Conservation (phyloP, 1,140 invertebrate genomes). For the Archegozetes longisetosus region DNA sequence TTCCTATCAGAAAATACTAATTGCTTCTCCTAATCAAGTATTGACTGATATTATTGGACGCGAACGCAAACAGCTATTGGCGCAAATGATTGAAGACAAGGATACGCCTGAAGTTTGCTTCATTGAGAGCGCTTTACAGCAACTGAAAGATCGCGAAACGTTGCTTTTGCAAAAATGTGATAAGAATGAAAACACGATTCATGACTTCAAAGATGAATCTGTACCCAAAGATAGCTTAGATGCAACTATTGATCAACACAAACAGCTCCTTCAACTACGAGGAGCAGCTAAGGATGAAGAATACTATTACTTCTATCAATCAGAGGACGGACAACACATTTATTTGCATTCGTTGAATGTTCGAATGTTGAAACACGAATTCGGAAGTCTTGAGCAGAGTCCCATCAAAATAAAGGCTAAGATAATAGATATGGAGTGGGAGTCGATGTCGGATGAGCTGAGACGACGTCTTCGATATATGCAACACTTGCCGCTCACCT, state of each 20-base stretch:
- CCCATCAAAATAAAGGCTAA: conserved; percentile 46
- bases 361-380: conserved; percentile 68
- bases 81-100: conserved; percentile 40
- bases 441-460: conserved; percentile 63
- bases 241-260: conserved; percentile 25
- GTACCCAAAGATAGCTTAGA: neutral
- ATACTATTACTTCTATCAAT: conserved; percentile 24
- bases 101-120: conserved; percentile 65
- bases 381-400: conserved; percentile 58
- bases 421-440: conserved; percentile 65
- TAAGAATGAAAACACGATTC: neutral
- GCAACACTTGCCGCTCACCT: conserved; percentile 71
- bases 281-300: conserved; percentile 11
- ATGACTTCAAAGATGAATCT: neutral
- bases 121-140: conserved; percentile 56
- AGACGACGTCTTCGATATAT: conserved; percentile 59
- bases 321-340: conserved; percentile 68
- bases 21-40: conserved; percentile 45
- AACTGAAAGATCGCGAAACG: conserved; percentile 36
- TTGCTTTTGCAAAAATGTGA: conserved; percentile 8
- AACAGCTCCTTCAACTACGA: conserved; percentile 37
- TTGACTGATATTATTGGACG: conserved; percentile 48
- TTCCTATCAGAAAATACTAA: conserved; percentile 56
- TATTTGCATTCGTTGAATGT: conserved; percentile 82
- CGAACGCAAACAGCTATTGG: conserved; percentile 49